Conservation (phyloP, 1,140 invertebrate genomes). For the Ceratina australensis region DNA sequence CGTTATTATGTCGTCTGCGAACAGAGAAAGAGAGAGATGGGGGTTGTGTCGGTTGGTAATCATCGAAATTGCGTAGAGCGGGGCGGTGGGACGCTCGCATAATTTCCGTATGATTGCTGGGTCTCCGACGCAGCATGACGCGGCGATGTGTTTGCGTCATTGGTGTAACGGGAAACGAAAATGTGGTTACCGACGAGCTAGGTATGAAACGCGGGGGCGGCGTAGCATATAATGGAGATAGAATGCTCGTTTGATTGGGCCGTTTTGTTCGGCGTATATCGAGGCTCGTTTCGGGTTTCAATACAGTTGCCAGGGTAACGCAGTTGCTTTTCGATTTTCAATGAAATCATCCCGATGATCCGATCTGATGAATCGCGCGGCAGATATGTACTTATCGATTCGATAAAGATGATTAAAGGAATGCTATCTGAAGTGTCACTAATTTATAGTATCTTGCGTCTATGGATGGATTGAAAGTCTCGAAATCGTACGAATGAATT, state of each 20-base stretch:
- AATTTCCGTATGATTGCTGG: constrained; percentile 27
- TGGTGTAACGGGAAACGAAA: constrained; percentile 33
- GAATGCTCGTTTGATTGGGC: constrained; percentile 39
- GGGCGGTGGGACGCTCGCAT: neutral
- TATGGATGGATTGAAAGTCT: neutral
- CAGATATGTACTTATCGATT: too few species aligned
- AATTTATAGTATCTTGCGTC: too few species aligned
- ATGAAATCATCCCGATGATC: too few species aligned
- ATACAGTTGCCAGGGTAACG: constrained; percentile 10
- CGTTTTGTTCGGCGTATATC: constrained; percentile 10
- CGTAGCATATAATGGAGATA: constrained; percentile 26
- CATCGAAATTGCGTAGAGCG: constrained; percentile 12
- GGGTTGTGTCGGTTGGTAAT: constrained; percentile 7
- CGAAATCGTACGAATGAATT: neutral
- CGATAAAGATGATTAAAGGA: too few species aligned
- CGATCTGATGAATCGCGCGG: too few species aligned
- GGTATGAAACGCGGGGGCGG: neutral
- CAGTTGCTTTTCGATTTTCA: neutral
- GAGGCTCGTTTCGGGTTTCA: constrained; percentile 16
- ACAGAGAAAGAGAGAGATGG: constrained; percentile 6
- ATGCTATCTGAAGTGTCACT: too few species aligned
- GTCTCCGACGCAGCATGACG: constrained; percentile 4
- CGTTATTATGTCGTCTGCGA: constrained; percentile 91
- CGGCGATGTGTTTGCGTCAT: constrained; percentile 26
- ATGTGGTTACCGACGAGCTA: constrained; percentile 8